Conservation (phyloP, 2,797 vertebrate genomes). For the Euthynnus affinis region DNA sequence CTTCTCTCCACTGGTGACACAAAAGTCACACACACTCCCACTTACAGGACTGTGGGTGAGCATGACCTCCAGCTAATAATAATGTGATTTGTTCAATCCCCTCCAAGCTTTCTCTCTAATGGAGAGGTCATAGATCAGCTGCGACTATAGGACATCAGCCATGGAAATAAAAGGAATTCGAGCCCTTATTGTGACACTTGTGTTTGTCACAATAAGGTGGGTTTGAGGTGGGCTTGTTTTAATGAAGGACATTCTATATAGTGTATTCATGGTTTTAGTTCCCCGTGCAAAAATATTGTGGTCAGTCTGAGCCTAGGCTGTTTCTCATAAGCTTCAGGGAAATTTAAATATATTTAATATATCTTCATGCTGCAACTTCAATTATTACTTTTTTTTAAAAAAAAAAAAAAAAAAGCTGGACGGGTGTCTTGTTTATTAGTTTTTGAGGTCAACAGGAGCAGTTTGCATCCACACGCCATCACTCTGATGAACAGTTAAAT, state of each 20-base stretch:
- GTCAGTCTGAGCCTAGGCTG: not conserved
- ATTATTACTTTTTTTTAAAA: no score
- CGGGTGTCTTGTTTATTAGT: no score
- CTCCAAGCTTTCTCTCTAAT: slow-evolving; percentile 2
- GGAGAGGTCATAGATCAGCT: slow-evolving; percentile 17
- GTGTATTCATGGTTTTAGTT: not conserved
- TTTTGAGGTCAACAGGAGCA: no score
- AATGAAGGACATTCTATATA: not conserved
- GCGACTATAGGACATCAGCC: not conserved
- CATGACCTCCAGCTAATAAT: slow-evolving; percentile 38
- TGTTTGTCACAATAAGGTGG: not conserved
- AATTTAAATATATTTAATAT: no score
- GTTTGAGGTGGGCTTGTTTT: not conserved
- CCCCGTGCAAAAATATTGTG: no score
- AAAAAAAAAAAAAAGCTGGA: no score
- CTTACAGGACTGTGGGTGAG: slow-evolving; percentile 23
- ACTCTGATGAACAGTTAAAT: no score
- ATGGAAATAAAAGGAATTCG: not conserved
- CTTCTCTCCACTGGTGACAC: slow-evolving; percentile 45
- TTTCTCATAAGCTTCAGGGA: not conserved
- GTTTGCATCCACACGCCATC: no score
- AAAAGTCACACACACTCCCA: slow-evolving; percentile 45
- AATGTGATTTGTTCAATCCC: slow-evolving; percentile 37
- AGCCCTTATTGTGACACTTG: no score
- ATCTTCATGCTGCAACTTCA: no score